These are phyloP conservation scores for Chironex yamaguchii DNA, from an alignment of 30 jellyfish, hydroid and myxozoan species.

Conservation along the genomic window DNA sequence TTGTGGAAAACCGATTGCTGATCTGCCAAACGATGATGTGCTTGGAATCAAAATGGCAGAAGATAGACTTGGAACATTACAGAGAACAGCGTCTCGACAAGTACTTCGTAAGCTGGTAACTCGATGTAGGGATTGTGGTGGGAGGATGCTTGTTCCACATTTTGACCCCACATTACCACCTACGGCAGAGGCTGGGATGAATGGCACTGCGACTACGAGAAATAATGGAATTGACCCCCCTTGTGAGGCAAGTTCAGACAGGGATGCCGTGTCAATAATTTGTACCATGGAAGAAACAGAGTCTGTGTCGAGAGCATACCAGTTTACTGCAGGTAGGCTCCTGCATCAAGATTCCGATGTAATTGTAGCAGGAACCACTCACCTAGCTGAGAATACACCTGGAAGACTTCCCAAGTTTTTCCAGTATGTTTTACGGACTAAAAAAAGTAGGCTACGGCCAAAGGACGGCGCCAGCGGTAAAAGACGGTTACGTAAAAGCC, in stretches of 20 bases:
- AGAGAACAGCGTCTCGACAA: conserved; percentile 78
- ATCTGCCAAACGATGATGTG: neutral
- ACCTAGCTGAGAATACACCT: conserved; percentile 89
- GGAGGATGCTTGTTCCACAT: conserved; percentile 52
- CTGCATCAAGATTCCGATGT: conserved; percentile 56
- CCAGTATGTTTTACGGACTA: conserved; percentile 56
- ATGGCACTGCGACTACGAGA: neutral
- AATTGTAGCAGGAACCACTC: conserved; percentile 41
- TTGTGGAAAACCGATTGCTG: conserved; percentile 30
- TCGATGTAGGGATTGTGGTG: conserved; percentile 83
- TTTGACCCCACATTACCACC: too few relatives aligned
- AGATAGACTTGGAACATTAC: conserved; percentile 78
- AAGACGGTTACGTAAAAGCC: conserved; percentile 70
- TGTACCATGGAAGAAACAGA: neutral
- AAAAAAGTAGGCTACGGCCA: conserved; percentile 20
- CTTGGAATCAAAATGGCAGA: conserved; percentile 45
- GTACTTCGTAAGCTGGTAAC: conserved; percentile 39
- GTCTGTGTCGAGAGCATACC: neutral
- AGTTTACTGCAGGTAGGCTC: conserved; percentile 61
- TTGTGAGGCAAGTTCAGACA: neutral
- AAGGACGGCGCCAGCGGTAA: conserved; percentile 36
- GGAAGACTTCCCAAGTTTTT: conserved; percentile 81
- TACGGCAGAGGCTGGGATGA: neutral
- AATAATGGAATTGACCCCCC: too few relatives aligned
- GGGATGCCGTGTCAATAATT: neutral